A percentile compares a stretch with the other conserved stretches of the same genome.
These are phyloP conservation scores for Oegoconia quadripuncta DNA, from an alignment of 2,888 invertebrate genomes.

Conservation along the genomic window DNA sequence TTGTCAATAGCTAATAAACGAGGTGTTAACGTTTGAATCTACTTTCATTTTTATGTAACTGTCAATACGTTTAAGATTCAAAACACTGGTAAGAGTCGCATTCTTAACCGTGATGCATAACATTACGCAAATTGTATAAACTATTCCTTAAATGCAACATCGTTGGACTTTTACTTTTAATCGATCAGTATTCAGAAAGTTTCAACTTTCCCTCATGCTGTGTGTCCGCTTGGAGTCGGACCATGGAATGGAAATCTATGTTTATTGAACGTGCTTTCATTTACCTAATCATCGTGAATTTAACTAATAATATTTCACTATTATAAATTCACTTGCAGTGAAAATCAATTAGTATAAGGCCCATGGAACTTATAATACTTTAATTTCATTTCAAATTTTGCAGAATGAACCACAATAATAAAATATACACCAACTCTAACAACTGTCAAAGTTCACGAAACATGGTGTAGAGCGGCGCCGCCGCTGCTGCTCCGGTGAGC, in stretches of 20 bases:
- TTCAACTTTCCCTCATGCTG: slow-evolving; percentile 49
- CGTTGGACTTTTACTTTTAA: slow-evolving; percentile 63
- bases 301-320: too few relatives aligned
- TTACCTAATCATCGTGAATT: slow-evolving; percentile 14
- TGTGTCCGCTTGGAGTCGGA: slow-evolving; percentile 17
- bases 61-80: slow-evolving; percentile 2
- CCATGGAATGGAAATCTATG: slow-evolving; percentile 6
- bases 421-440: slow-evolving; percentile 54
- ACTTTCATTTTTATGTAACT: slow-evolving; percentile 17
- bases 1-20: too few relatives aligned
- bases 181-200: slow-evolving; percentile 67
- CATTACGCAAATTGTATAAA: slow-evolving; percentile 45
- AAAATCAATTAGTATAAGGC: too few relatives aligned
- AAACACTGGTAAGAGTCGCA: slow-evolving; percentile 8
- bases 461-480: slow-evolving; percentile 42
- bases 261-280: slow-evolving; percentile 29
- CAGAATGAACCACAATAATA: slow-evolving; percentile 39
- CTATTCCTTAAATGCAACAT: slow-evolving; percentile 32
- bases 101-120: slow-evolving; percentile 32
- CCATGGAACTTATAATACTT: too few relatives aligned
- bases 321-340: too few relatives aligned
- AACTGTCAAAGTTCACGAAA: slow-evolving; percentile 57
- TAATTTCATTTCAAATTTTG: not conserved
- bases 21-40: not conserved
- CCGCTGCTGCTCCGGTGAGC: too few relatives aligned